These are phyloP conservation scores for Habropoda laboriosa DNA, from an alignment of 1,140 invertebrate species.

Conservation along the genomic window DNA sequence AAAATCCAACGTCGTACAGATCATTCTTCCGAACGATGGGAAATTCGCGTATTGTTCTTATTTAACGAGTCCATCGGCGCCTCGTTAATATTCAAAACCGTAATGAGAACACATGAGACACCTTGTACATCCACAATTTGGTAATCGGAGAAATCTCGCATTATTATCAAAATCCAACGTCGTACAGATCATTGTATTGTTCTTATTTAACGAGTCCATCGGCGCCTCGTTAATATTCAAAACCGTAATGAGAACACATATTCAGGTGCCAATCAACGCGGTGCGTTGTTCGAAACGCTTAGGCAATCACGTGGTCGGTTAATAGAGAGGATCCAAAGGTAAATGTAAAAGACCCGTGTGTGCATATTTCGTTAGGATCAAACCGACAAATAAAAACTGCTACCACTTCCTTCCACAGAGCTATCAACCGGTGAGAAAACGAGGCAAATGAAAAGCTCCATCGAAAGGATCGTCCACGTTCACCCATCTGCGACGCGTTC, in stretches of 20 bases:
- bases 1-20: neutral
- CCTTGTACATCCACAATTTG: too few species aligned
- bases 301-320: neutral
- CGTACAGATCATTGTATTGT: too few species aligned
- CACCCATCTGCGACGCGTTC: too few species aligned
- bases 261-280: neutral
- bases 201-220: neutral
- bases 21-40: too few species aligned
- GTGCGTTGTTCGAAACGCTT: constrained; percentile 1
- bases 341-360: constrained; percentile 9
- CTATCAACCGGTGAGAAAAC: neutral
- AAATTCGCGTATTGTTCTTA: neutral
- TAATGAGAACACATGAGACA: neutral
- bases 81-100: neutral
- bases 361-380: neutral
- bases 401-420: neutral
- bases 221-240: neutral
- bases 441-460: neutral
- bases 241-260: neutral
- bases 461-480: neutral
- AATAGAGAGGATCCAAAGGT: neutral
- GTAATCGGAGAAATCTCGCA: neutral
- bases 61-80: neutral
- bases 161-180: neutral
- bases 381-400: too few species aligned